Evolutionary conservation across 1,140 invertebrate genomes (phyloP).

Genomic region (Ganaspis sp.): DNA sequence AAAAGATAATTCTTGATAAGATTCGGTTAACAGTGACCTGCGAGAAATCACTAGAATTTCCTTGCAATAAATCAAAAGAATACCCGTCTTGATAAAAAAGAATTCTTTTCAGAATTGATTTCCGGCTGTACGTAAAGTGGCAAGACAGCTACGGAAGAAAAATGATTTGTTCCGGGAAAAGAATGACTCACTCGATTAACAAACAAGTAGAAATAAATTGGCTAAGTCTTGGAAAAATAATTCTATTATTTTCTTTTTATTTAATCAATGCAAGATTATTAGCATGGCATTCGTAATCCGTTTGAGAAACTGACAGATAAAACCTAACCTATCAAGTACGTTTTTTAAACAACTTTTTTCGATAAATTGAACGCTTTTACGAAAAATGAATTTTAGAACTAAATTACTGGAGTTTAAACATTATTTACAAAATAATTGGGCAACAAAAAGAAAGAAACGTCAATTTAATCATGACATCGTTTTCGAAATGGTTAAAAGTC

Average conservation of each 20-base stretch:
- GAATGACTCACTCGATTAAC: neutral
- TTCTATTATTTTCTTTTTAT: neutral
- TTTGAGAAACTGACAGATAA: too few relatives aligned
- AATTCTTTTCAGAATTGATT: neutral
- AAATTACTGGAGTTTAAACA: neutral
- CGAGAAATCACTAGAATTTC: neutral
- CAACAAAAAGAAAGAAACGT: slow-evolving; percentile 4
- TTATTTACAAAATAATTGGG: slow-evolving; percentile 1
- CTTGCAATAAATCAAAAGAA: neutral
- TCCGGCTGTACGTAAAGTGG: neutral
- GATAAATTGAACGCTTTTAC: too few relatives aligned
- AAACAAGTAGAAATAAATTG: neutral
- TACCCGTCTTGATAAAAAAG: neutral
- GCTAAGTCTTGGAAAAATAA: neutral
- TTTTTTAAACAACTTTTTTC: too few relatives aligned
- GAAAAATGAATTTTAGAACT: too few relatives aligned
- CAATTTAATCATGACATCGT: slow-evolving; percentile 8
- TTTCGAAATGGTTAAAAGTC: slow-evolving; percentile 27
- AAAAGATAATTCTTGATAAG: neutral
- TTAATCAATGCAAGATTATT: too few relatives aligned
- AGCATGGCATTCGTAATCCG: too few relatives aligned
- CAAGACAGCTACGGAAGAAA: neutral
- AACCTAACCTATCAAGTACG: too few relatives aligned
- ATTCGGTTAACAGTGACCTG: neutral
- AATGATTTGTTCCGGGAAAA: slow-evolving; percentile 19